Evolutionary conservation across 2,888 invertebrate genomes (phyloP).

Genomic region (Torymus tubicola): DNA sequence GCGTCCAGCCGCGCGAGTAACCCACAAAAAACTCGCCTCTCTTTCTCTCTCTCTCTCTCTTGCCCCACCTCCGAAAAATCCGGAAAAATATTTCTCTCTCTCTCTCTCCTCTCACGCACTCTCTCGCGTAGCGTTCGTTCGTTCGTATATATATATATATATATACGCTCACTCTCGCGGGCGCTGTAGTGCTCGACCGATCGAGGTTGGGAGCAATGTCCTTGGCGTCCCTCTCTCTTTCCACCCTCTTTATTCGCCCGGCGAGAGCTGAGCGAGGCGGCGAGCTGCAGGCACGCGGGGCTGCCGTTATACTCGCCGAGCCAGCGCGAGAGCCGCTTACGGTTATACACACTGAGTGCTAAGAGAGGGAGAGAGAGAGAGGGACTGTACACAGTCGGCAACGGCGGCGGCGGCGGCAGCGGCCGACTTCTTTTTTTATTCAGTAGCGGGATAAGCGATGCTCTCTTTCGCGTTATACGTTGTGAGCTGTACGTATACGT

Average conservation of each 20-base stretch:
- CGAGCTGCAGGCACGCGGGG: conserved; percentile 46
- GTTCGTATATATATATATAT: too few relatives aligned
- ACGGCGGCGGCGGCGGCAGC: background rate
- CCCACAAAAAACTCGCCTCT: background rate
- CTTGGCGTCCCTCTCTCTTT: conserved; percentile 51
- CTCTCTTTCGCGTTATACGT: background rate
- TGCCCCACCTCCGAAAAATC: conserved; percentile 14
- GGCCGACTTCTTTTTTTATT: conserved; percentile 49
- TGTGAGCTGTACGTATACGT: too few relatives aligned
- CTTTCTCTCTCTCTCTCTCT: background rate
- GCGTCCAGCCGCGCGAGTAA: too few relatives aligned
- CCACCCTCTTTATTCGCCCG: conserved; percentile 50
- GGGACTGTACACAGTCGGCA: background rate
- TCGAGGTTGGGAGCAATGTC: conserved; percentile 60
- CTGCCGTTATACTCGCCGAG: conserved; percentile 52
- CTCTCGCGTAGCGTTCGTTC: background rate
- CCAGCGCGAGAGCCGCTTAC: conserved; percentile 33
- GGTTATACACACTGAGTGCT: conserved; percentile 33
- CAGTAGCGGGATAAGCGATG: conserved; percentile 41
- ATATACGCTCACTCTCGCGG: background rate
- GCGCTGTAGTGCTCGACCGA: conserved; percentile 4
- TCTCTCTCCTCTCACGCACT: too few relatives aligned
- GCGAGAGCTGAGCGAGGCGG: background rate
- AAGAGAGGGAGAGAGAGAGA: conserved; percentile 21
- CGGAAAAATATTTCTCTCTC: conserved; percentile 13